Conservation (phyloP, 2,113 vertebrate species). For the Phycodurus eques region DNA sequence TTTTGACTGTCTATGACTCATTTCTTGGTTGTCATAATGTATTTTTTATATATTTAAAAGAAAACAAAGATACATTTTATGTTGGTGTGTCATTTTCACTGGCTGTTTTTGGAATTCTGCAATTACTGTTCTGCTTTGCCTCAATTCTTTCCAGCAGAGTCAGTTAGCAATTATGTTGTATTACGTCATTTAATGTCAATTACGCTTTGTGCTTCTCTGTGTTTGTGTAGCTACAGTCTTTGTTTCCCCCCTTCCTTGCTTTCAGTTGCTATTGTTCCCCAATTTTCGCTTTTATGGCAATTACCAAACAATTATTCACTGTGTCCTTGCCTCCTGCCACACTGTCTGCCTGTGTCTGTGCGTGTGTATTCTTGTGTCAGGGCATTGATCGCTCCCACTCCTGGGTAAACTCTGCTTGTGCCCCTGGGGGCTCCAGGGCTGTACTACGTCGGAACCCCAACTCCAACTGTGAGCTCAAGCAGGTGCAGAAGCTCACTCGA, state of each 20-base stretch:
- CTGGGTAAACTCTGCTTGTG: slow-evolving; percentile 93
- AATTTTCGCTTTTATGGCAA: slow-evolving; percentile 28
- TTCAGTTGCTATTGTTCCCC: slow-evolving; percentile 1
- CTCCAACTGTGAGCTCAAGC: slow-evolving; percentile 87
- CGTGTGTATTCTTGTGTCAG: slow-evolving; percentile 71
- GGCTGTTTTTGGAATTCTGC: slow-evolving; percentile 1
- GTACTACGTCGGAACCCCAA: slow-evolving; percentile 85
- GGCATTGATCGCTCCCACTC: slow-evolving; percentile 92
- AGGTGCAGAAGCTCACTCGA: slow-evolving; percentile 77
- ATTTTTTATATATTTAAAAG: not conserved
- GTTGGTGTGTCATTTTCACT: slow-evolving; percentile 6
- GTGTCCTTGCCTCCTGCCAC: slow-evolving; percentile 51
- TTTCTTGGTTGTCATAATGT: not conserved
- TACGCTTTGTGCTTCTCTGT: slow-evolving; percentile 32
- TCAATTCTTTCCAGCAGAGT: slow-evolving; percentile 30
- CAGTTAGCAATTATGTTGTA: slow-evolving; percentile 35
- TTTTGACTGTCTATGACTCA: not conserved
- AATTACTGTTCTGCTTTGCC: slow-evolving; percentile 9
- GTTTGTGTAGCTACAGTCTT: slow-evolving; percentile 29
- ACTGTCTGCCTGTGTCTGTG: slow-evolving; percentile 65
- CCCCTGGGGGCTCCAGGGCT: slow-evolving; percentile 87
- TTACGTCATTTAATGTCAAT: slow-evolving; percentile 32
- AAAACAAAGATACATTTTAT: not conserved
- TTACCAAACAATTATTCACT: slow-evolving; percentile 43
- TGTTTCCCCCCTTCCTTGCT: slow-evolving; percentile 14